Base-by-base conservation (phyloP, 2,888 invertebrate genomes). In the Venustoraphidia nigricollis region DNA sequence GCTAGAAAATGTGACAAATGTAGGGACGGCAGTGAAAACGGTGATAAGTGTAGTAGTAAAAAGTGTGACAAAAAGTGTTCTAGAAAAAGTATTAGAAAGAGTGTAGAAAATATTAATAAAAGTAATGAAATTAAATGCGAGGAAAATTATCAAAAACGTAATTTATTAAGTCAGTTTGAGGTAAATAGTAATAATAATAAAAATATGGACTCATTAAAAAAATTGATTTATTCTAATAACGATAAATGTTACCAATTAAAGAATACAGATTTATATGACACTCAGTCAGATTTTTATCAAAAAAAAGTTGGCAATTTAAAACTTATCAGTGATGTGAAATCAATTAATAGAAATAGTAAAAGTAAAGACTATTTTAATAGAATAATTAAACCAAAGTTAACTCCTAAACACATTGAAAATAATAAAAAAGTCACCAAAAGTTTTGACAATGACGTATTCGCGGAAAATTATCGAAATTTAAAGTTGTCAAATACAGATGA, bases 51-150 rank as follows among this genome's bases (percentile, higher is more conserved):
- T 45, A 45, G 44, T 10, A 50, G 45, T 45, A 10, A 14, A 13
- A 45, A 37, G 17, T 37, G 45, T 38, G n/a, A 38, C 36, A 14
- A 45, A 38, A 50, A 36, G 13, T 37, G 27, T 14, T 51, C 50
- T n/a, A 37, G 41, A 9, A 52, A 46, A 36, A 52, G 36, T 70
- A 63, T 41, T 56, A 61, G 17, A 68, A 66, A 54, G 34, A 47
- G 41, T 43, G 17, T 13, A 9, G 48, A 39, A 11, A 45, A 37
- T 10, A 36, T 45, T 6, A 45, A 34, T 14, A 36, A 37, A 10
- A 14, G 14, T 36, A 34, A 45, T 36, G 13, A 44, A 38, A 38
- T 45, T 11, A 14, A 37, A 45, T 38, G 37, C 17, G 45, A 45
- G 10, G 45, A 45, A 14, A 45, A 38, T 37, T 14, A 38, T 37